These are phyloP conservation scores for Zaprionus vittiger DNA, from an alignment of 1,140 invertebrate genomes.

Conservation along the genomic window DNA sequence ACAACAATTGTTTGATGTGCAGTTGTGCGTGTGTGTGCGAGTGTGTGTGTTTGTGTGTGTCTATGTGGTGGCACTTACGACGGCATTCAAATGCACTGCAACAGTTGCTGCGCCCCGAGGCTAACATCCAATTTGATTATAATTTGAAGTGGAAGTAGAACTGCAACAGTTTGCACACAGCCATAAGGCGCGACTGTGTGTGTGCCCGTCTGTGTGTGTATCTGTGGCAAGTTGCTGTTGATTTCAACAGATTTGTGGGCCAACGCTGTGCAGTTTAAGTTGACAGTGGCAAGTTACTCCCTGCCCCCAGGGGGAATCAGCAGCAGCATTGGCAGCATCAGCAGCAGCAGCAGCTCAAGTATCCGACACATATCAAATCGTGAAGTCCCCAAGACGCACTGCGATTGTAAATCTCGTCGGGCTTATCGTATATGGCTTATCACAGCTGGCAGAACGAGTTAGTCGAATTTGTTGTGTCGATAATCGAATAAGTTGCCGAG, in stretches of 20 bases:
- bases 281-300: slow-evolving; percentile 63
- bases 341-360: slow-evolving; percentile 52
- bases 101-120: slow-evolving; percentile 55
- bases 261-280: slow-evolving; percentile 57
- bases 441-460: slow-evolving; percentile 46
- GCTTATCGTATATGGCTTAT: slow-evolving; percentile 71
- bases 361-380: slow-evolving; percentile 62
- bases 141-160: slow-evolving; percentile 63
- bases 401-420: slow-evolving; percentile 58
- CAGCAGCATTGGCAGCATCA: slow-evolving; percentile 14
- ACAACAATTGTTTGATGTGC: slow-evolving; percentile 44
- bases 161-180: slow-evolving; percentile 37
- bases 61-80: slow-evolving; percentile 33
- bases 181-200: background rate
- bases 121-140: slow-evolving; percentile 58
- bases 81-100: slow-evolving; percentile 46
- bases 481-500: slow-evolving; percentile 39
- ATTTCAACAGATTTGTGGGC: slow-evolving; percentile 69
- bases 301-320: slow-evolving; percentile 64
- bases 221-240: slow-evolving; percentile 43
- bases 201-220: slow-evolving; percentile 4
- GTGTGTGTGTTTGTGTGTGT: background rate
- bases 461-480: slow-evolving; percentile 27
- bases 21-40: slow-evolving; percentile 25
- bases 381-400: slow-evolving; percentile 57